Evolutionary conservation across 2,888 invertebrate species (phyloP).

Genomic region (Dicroscelio sp.): DNA sequence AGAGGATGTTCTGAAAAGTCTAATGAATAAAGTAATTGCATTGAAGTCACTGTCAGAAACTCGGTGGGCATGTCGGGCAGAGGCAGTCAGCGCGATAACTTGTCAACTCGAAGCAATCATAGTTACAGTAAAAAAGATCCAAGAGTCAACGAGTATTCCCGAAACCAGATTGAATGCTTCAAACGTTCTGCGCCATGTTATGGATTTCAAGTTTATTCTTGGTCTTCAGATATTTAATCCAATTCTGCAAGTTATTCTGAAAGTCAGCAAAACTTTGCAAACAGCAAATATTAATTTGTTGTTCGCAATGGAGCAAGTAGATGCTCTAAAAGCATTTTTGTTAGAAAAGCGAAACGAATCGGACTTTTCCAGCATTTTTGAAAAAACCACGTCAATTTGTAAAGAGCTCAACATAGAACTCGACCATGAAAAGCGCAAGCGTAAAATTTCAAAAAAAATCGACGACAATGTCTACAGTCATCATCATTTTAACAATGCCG

Average conservation of each 20-base stretch:
- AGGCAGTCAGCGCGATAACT: constrained; percentile 45
- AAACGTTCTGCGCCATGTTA: constrained; percentile 24
- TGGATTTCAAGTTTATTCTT: constrained; percentile 44
- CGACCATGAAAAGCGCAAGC: background rate
- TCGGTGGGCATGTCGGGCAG: constrained; percentile 60
- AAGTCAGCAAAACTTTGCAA: constrained; percentile 35
- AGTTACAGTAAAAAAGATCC: constrained; percentile 26
- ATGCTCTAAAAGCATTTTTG: background rate
- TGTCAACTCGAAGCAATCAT: constrained; percentile 21
- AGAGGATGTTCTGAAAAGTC: constrained; percentile 23
- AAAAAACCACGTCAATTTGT: background rate
- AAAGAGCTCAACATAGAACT: background rate
- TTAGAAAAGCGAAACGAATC: background rate
- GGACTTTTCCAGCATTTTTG: background rate
- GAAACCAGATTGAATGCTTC: background rate
- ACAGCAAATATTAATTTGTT: constrained; percentile 5
- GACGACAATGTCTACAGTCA: background rate
- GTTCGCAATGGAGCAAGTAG: background rate
- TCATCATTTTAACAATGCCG: background rate
- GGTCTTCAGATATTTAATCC: constrained; percentile 40
- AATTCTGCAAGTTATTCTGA: constrained; percentile 31
- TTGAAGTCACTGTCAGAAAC: constrained; percentile 55
- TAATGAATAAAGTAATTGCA: background rate
- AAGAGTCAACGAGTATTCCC: background rate
- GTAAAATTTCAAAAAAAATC: background rate